A percentile compares a stretch with the other conserved stretches of the same genome.
Evolutionary conservation across 2,113 vertebrate species (phyloP).

Genomic region (Amphiprion percula): DNA sequence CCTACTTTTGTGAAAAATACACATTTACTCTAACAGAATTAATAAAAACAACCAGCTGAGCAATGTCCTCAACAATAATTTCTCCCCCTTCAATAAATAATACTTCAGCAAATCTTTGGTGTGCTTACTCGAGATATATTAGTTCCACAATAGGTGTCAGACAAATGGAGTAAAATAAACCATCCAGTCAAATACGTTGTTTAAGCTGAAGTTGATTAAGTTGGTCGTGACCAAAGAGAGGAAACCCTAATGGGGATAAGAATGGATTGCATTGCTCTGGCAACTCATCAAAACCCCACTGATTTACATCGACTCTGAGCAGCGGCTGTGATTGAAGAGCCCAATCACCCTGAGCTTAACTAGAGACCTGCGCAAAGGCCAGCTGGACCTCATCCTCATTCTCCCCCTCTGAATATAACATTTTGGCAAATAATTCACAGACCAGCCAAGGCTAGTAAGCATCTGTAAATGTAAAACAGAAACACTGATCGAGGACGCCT

Average conservation of each 20-base stretch:
- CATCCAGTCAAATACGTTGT: slow-evolving; percentile 17
- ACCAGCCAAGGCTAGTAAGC: slow-evolving; percentile 15
- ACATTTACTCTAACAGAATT: slow-evolving; percentile 35
- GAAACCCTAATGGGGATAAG: neutral
- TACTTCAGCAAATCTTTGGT: slow-evolving; percentile 41
- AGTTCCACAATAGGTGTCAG: slow-evolving; percentile 7
- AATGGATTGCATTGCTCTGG: slow-evolving; percentile 32
- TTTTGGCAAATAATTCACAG: slow-evolving; percentile 18
- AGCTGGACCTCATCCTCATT: slow-evolving; percentile 25
- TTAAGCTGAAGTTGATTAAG: slow-evolving; percentile 28
- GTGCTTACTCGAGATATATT: slow-evolving; percentile 7
- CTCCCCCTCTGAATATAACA: slow-evolving; percentile 5
- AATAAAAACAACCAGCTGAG: neutral
- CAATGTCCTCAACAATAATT: neutral
- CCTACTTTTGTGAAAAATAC: neutral
- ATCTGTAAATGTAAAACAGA: slow-evolving; percentile 28
- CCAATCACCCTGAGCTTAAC: slow-evolving; percentile 30
- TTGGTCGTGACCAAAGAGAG: slow-evolving; percentile 16
- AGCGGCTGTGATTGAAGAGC: slow-evolving; percentile 20
- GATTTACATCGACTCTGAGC: slow-evolving; percentile 26
- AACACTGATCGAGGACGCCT: slow-evolving; percentile 31
- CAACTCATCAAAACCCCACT: slow-evolving; percentile 5
- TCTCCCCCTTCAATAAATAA: slow-evolving; percentile 54
- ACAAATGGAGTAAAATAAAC: slow-evolving; percentile 17
- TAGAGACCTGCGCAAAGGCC: slow-evolving; percentile 28